Conservation (phyloP, 2,888 invertebrate species). For the Rotaria macrura region DNA sequence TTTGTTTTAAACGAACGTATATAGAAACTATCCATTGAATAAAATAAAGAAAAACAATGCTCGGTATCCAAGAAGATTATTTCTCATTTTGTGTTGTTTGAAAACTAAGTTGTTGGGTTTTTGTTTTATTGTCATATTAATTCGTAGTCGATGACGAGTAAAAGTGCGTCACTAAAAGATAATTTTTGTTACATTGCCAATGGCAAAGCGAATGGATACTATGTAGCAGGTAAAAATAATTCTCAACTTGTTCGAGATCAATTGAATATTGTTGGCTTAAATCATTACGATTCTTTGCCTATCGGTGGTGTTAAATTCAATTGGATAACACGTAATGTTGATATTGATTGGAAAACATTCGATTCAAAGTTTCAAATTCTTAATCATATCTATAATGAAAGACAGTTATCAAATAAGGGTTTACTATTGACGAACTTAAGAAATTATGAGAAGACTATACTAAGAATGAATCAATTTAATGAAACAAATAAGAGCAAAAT, state of each 20-base stretch:
- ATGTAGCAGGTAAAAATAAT: background rate
- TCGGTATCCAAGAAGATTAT: no score
- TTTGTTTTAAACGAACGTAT: no score
- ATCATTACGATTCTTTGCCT: background rate
- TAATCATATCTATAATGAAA: background rate
- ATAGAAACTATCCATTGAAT: no score
- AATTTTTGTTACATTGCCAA: no score
- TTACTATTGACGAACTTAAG: background rate
- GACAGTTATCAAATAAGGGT: background rate
- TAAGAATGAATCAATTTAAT: background rate
- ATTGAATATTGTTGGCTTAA: background rate
- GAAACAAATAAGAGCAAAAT: no score
- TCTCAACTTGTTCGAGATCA: background rate
- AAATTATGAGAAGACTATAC: background rate
- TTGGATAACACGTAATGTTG: background rate
- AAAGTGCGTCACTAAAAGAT: no score
- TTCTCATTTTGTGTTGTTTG: no score
- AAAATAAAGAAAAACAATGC: no score
- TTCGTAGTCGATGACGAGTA: no score
- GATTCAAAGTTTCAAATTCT: background rate
- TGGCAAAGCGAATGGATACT: background rate
- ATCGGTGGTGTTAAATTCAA: background rate
- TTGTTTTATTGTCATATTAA: no score
- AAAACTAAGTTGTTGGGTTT: no score
- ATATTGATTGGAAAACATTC: background rate